These are phyloP conservation scores for Apogon hyalosoma DNA, from an alignment of 2,797 vertebrate genomes.

Conservation along the genomic window DNA sequence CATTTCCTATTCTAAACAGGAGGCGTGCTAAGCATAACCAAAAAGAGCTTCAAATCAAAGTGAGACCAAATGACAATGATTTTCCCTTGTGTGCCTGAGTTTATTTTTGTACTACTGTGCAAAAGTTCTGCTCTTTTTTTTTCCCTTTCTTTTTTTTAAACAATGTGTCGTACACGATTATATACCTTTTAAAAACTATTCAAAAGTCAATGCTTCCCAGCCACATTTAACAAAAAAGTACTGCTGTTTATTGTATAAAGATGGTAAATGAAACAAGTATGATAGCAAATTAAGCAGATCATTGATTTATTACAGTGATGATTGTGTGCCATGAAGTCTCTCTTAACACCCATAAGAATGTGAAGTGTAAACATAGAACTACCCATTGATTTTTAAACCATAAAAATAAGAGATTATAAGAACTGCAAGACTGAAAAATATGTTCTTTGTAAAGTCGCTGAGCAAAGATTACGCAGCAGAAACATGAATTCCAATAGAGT, in stretches of 20 bases:
- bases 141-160: no score
- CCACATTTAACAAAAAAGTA: slow-evolving; percentile 1
- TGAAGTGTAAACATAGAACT: background rate
- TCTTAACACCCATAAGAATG: no score
- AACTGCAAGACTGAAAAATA: no score
- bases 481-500: background rate
- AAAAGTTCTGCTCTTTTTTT: no score
- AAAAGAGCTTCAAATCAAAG: background rate
- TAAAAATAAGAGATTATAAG: background rate
- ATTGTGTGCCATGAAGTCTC: background rate
- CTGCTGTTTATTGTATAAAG: background rate
- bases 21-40: background rate
- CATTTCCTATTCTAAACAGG: slow-evolving; percentile 24
- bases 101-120: background rate
- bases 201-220: slow-evolving; percentile 17
- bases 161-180: no score
- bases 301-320: background rate
- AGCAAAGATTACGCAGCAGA: no score
- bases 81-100: background rate
- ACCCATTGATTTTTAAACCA: background rate
- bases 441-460: no score
- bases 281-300: background rate
- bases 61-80: background rate
- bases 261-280: background rate
- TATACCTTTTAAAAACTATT: background rate